Percentiles rank a stretch among this genome's conserved stretches.
Evolutionary conservation across 2,888 invertebrate species (phyloP).

Genomic region (Phalera bucephala): DNA sequence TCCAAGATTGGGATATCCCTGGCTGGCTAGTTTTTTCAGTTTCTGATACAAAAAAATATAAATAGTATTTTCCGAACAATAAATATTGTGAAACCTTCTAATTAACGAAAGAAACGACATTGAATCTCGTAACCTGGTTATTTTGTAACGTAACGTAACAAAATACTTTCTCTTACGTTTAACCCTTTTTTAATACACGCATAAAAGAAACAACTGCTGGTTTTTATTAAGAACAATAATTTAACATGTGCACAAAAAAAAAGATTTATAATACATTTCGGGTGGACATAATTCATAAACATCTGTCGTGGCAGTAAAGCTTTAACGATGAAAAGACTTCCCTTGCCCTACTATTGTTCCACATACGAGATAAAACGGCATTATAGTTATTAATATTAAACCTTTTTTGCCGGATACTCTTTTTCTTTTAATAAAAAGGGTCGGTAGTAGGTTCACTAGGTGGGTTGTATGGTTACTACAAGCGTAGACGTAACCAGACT

Average conservation of each 20-base stretch:
- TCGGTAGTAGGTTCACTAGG: not conserved
- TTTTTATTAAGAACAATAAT: slow-evolving; percentile 36
- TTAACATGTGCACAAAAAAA: slow-evolving; percentile 41
- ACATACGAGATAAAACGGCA: slow-evolving; percentile 20
- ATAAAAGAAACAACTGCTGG: slow-evolving; percentile 17
- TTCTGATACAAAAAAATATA: too few species aligned
- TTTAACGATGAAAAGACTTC: slow-evolving; percentile 56
- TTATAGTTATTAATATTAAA: slow-evolving; percentile 19
- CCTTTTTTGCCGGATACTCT: slow-evolving; percentile 6
- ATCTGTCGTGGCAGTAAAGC: slow-evolving; percentile 61
- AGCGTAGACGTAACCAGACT: not conserved
- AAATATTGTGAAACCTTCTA: too few species aligned
- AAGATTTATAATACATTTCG: slow-evolving; percentile 52
- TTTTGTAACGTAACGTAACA: not conserved
- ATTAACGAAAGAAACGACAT: not conserved
- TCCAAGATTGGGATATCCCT: too few species aligned
- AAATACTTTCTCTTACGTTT: not conserved
- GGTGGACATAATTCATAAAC: slow-evolving; percentile 61
- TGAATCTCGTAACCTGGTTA: not conserved
- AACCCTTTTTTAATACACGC: slow-evolving; percentile 12
- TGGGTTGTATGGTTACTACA: not conserved
- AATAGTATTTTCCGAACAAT: too few species aligned
- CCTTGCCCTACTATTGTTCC: slow-evolving; percentile 30
- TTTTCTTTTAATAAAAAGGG: slow-evolving; percentile 7
- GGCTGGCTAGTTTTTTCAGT: too few species aligned